Evolutionary conservation across 92 coral and sea anemone genomes (phyloP).

Genomic region (Virgularia gustaviana): DNA sequence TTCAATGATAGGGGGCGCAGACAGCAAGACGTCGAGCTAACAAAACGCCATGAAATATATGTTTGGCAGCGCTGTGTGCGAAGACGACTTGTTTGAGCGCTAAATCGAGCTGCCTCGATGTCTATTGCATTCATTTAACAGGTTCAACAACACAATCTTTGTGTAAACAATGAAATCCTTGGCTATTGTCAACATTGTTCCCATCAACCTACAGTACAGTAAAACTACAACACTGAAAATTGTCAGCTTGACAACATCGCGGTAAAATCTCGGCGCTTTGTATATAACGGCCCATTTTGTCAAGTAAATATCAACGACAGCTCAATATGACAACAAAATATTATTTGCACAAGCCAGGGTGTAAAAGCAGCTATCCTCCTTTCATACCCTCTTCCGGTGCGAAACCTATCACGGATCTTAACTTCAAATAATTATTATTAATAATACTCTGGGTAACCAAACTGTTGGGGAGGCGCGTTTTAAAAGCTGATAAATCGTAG

Average conservation of each 20-base stretch:
- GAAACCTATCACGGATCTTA: slow-evolving; percentile 1
- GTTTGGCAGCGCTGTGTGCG: no score
- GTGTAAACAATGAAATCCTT: slow-evolving; percentile 28
- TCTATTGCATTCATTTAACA: slow-evolving; percentile 4
- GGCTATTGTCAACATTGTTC: slow-evolving; percentile 29
- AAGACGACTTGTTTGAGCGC: no score
- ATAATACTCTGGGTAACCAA: slow-evolving; percentile 32
- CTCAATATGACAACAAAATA: no score
- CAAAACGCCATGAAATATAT: no score
- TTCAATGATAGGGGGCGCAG: neutral
- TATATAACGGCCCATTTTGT: no score
- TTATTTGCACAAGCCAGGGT: no score
- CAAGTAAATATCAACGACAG: no score
- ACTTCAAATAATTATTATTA: slow-evolving; percentile 15
- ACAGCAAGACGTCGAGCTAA: no score
- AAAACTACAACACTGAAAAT: neutral
- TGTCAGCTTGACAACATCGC: no score
- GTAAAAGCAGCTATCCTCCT: no score
- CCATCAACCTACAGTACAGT: slow-evolving; percentile 21
- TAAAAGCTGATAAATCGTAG: slow-evolving; percentile 32
- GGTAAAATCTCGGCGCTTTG: no score
- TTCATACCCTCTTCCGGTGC: no score
- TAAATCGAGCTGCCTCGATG: neutral
- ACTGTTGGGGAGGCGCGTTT: slow-evolving; percentile 16
- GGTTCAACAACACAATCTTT: slow-evolving; percentile 20